phyloP scores from a whole-genome alignment of 2,888 invertebrate species.

The Eupithecia inturbata region DNA sequence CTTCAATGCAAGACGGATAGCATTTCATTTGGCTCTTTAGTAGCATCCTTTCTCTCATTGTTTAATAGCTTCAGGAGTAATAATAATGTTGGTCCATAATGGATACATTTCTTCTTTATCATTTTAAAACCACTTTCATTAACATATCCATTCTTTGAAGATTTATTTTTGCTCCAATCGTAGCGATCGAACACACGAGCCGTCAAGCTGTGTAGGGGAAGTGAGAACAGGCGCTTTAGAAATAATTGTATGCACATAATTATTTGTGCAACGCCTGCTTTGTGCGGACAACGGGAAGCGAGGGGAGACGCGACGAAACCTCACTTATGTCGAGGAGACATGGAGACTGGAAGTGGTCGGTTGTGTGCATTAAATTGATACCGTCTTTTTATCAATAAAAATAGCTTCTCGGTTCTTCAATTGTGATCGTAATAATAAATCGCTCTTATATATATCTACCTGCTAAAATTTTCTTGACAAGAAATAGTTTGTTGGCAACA shows the following conservation, averaged over 20 bases:
- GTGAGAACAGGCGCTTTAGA: constrained; percentile 67
- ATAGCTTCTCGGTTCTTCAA: background rate
- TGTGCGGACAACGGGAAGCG: constrained; percentile 69
- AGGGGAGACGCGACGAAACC: constrained; percentile 53
- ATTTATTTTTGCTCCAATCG: constrained; percentile 2
- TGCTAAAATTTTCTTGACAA: too few relatives aligned
- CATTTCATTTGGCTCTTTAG: background rate
- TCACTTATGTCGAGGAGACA: constrained; percentile 47
- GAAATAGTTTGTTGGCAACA: too few relatives aligned
- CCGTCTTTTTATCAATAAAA: background rate
- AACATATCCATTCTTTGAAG: background rate
- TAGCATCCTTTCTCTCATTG: background rate
- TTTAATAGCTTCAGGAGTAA: background rate
- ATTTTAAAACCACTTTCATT: background rate
- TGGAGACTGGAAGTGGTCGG: constrained; percentile 40
- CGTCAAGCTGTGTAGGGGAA: constrained; percentile 36
- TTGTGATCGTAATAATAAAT: background rate
- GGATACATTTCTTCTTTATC: background rate
- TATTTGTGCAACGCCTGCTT: constrained; percentile 78
- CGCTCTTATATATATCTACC: too few relatives aligned
- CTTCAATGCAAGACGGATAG: background rate
- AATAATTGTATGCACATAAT: constrained; percentile 83
- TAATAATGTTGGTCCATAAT: background rate
- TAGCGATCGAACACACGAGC: constrained; percentile 38
- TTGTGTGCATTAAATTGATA: background rate